Evolutionary conservation across 1,140 invertebrate genomes (phyloP).

Genomic region (Thalassaphorura encarpata): DNA sequence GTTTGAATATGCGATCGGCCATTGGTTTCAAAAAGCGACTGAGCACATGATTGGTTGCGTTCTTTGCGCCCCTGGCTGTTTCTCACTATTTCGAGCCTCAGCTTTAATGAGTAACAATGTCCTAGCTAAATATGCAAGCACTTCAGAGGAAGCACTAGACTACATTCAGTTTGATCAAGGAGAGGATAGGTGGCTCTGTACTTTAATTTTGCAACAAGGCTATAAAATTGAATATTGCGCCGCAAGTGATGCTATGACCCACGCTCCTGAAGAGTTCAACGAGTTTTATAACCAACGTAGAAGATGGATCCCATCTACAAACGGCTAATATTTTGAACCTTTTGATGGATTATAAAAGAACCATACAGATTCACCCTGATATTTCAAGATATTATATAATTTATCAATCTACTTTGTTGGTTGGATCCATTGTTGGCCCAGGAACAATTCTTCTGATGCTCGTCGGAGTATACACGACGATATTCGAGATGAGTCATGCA

Average conservation of each 20-base stretch:
- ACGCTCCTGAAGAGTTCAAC: conserved; percentile 49
- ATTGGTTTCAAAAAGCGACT: conserved; percentile 57
- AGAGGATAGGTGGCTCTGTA: conserved; percentile 56
- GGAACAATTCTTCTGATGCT: conserved; percentile 93
- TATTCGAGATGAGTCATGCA: conserved; percentile 80
- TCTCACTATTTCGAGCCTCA: conserved; percentile 47
- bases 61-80: conserved; percentile 53
- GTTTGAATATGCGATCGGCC: conserved; percentile 50
- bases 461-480: conserved; percentile 86
- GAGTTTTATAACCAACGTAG: conserved; percentile 55
- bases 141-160: conserved; percentile 42
- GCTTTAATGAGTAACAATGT: conserved; percentile 53
- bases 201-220: conserved; percentile 50
- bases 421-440: conserved; percentile 81
- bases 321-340: conserved; percentile 56
- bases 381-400: conserved; percentile 90
- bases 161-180: conserved; percentile 40
- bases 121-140: conserved; percentile 45
- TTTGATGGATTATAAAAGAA: conserved; percentile 59
- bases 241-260: conserved; percentile 52
- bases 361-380: conserved; percentile 92
- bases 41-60: conserved; percentile 57
- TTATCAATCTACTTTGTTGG: conserved; percentile 78
- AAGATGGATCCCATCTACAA: conserved; percentile 55
- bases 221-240: conserved; percentile 56